Evolutionary conservation across 2,888 invertebrate genomes (phyloP).

Genomic region (Fragum fragum): DNA sequence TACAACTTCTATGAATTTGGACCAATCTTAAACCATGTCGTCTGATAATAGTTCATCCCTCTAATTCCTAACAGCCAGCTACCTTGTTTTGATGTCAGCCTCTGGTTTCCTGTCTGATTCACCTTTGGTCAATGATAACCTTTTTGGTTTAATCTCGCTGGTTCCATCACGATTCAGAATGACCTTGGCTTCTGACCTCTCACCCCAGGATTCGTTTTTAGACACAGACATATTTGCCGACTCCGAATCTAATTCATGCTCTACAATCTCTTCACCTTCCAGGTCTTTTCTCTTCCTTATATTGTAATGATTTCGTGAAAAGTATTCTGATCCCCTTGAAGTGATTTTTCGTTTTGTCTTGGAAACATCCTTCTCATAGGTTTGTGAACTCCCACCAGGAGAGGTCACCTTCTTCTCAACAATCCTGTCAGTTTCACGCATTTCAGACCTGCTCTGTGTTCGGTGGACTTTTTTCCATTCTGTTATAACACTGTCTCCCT

Average conservation of each 20-base stretch:
- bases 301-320: constrained; percentile 72
- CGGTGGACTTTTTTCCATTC: constrained; percentile 75
- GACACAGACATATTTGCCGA: constrained; percentile 78
- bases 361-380: constrained; percentile 77
- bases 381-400: constrained; percentile 72
- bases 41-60: too few relatives aligned
- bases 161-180: constrained; percentile 53
- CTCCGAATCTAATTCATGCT: constrained; percentile 76
- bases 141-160: constrained; percentile 28
- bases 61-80: too few relatives aligned
- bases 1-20: too few relatives aligned
- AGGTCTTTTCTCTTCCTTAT: constrained; percentile 66
- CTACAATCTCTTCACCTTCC: constrained; percentile 74
- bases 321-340: constrained; percentile 80
- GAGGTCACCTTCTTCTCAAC: constrained; percentile 75
- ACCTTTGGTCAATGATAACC: constrained; percentile 18
- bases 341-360: constrained; percentile 77
- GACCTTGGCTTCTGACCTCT: constrained; percentile 70
- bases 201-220: constrained; percentile 77
- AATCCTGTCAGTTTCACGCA: constrained; percentile 77
- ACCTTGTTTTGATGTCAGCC: constrained; percentile 12
- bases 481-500: constrained; percentile 75
- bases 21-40: too few relatives aligned
- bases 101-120: constrained; percentile 5
- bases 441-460: constrained; percentile 76